These are phyloP conservation scores for Venusia cambrica DNA, from an alignment of 2,888 invertebrate genomes.

Conservation along the genomic window DNA sequence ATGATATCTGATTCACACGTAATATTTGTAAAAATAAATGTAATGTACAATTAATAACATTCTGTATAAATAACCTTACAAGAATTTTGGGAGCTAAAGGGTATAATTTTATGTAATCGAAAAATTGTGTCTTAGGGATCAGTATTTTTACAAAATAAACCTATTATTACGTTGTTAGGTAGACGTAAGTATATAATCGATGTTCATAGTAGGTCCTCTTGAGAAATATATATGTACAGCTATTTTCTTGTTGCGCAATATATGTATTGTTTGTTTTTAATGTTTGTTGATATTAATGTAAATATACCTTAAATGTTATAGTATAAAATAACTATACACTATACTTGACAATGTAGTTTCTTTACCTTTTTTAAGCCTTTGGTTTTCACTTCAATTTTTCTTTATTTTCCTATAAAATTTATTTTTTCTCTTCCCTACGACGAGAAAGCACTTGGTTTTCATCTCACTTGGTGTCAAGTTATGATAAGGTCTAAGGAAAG, in stretches of 20 bases:
- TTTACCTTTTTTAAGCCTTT: slow-evolving; percentile 3
- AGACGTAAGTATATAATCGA: slow-evolving; percentile 30
- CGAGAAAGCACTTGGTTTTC: too few species aligned
- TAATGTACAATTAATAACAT: too few species aligned
- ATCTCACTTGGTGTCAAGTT: too few species aligned
- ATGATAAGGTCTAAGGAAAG: too few species aligned
- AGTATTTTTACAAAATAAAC: slow-evolving; percentile 32
- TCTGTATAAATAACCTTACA: slow-evolving; percentile 5
- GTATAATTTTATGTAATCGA: slow-evolving; percentile 35
- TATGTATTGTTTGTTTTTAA: slow-evolving; percentile 27
- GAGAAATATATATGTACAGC: slow-evolving; percentile 46
- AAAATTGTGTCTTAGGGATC: slow-evolving; percentile 48
- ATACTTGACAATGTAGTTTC: slow-evolving; percentile 18
- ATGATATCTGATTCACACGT: slow-evolving; percentile 4
- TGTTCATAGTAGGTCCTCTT: slow-evolving; percentile 27
- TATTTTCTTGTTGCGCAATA: slow-evolving; percentile 43
- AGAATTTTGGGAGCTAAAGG: slow-evolving; percentile 42
- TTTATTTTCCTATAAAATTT: too few species aligned
- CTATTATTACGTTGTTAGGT: slow-evolving; percentile 1
- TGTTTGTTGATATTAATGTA: slow-evolving; percentile 70
- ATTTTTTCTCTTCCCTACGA: too few species aligned
- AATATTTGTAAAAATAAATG: not conserved
- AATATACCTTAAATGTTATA: slow-evolving; percentile 49
- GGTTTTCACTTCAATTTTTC: too few species aligned
- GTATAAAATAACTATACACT: slow-evolving; percentile 25